A percentile compares a stretch with the other conserved stretches of the same genome.
Evolutionary conservation across 1,140 invertebrate species (phyloP).

Genomic region (Zaprionus ornatus): DNA sequence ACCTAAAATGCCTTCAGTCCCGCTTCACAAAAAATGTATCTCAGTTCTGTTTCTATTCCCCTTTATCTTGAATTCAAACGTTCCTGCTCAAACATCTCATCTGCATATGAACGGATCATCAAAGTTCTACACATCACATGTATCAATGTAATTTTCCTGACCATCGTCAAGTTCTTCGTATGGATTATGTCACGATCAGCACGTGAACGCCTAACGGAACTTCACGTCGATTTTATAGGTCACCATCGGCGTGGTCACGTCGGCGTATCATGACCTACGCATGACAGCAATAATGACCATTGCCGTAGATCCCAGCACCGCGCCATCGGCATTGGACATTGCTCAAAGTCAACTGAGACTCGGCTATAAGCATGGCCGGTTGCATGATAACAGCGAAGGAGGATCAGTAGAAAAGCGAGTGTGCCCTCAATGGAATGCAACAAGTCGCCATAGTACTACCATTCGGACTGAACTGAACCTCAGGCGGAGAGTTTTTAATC

Average conservation of each 20-base stretch:
- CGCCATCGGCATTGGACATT: slow-evolving; percentile 5
- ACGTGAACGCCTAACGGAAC: not conserved
- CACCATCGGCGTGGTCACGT: too few species aligned
- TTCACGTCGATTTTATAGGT: slow-evolving; percentile 17
- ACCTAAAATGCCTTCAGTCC: not conserved
- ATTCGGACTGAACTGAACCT: not conserved
- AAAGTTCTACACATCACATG: not conserved
- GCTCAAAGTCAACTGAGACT: slow-evolving; percentile 40
- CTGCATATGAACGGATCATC: slow-evolving; percentile 16
- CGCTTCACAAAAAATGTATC: not conserved
- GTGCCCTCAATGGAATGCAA: not conserved
- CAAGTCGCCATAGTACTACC: not conserved
- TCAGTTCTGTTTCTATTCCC: slow-evolving; percentile 9
- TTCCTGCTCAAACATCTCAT: slow-evolving; percentile 9
- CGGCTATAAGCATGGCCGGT: not conserved
- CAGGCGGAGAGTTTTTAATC: not conserved
- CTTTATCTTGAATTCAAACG: not conserved
- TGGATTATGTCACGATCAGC: slow-evolving; percentile 5
- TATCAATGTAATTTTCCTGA: not conserved
- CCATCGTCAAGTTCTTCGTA: slow-evolving; percentile 3
- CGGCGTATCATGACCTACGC: too few species aligned
- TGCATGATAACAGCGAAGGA: not conserved
- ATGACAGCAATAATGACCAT: too few species aligned
- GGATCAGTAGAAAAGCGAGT: not conserved
- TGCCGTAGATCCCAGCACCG: too few species aligned